phyloP scores from a whole-genome alignment of 2,113 vertebrate species.

The Hippolais icterina region DNA sequence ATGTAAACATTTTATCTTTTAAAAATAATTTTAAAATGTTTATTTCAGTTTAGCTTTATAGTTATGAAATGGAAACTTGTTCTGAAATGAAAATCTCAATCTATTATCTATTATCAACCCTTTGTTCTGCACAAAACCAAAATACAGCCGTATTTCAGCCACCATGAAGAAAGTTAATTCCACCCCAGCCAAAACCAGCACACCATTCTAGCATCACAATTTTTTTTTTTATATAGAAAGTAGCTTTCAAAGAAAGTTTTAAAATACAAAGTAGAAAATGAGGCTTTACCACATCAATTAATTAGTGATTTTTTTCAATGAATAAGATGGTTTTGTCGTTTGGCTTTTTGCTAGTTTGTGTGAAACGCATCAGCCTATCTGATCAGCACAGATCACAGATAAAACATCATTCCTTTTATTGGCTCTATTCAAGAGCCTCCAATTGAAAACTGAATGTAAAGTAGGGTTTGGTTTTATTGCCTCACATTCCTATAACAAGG shows the following conservation, averaged over 20 bases:
- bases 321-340: not conserved
- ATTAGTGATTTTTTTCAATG: not conserved
- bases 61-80: not conserved
- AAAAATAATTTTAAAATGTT: not conserved
- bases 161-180: not conserved
- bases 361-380: not conserved
- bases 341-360: not conserved
- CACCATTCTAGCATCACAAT: not conserved
- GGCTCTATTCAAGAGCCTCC: not conserved
- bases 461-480: not conserved
- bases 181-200: not conserved
- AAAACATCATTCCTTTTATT: not conserved
- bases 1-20: not conserved
- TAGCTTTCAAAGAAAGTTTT: not conserved
- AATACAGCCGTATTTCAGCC: not conserved
- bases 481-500: not conserved
- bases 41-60: not conserved
- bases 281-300: not conserved
- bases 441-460: not conserved
- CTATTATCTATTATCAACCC: no score
- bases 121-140: not conserved
- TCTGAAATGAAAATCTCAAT: not conserved
- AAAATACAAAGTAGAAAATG: not conserved
- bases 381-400: not conserved
- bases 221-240: not conserved